Base-by-base conservation (phyloP, 2,888 invertebrate species). In the Gymnocheta viridis region DNA sequence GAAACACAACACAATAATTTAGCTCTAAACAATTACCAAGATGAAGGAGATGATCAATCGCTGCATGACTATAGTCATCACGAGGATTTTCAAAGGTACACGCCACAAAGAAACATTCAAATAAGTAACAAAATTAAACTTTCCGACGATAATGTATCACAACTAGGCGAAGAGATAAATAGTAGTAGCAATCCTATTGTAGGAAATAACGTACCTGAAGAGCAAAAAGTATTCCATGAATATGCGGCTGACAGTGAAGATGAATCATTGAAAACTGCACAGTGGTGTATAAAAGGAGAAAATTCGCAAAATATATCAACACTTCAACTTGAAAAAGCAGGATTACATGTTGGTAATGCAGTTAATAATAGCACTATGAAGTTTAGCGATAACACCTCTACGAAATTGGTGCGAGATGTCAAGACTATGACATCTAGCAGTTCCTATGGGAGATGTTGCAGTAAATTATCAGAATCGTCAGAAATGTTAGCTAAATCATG, bases 401-500 rank as follows among this genome's bases (percentile, higher is more conserved):
- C 29, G 4, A 84, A 81, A 67, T 69, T 29, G 62, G 77, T 84
- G 5, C 38, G 83, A 44, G 67, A 84, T 73, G 84, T 84, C 32
- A 84, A 81, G 38, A 84, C 84, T 2, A 84, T 84, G 84, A 77
- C 72, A 24, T 67, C 47, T 2, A 49, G 38, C 14, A 72, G 44
- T 35, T 51, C 38, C 6, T 41, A 12, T 22, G 44, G 5, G 1
- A 38, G 22, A 27, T 62, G 56, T 67, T 27, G 51, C 66, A 44
- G 66, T 88, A 47, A 89, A 89, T n/a, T 81, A 10, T 82, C 81
- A 4, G 89, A 88, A 54, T 83, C 88, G 29, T 87, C 89, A 3
- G 89, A 89, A 77, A 88, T 88, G 22, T 84, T 90, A 54, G 90
- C 90, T 14, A 89, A 88, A 82, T 89, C 90, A 5, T 90, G 90